Base-by-base conservation (phyloP, 2,797 vertebrate species). In the Mastacembelus armatus region DNA sequence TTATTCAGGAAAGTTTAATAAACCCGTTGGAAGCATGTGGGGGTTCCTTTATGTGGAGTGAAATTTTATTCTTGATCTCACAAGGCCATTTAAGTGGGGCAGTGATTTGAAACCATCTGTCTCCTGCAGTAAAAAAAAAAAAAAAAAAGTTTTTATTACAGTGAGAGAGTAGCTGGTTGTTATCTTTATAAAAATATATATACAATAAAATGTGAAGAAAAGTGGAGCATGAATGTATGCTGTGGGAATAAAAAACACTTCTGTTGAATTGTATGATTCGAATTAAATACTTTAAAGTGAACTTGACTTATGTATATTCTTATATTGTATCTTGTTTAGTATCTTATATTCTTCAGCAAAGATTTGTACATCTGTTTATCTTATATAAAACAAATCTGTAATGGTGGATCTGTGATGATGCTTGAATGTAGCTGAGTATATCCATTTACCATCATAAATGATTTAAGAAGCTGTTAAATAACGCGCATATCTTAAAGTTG, bases 401-500 rank as follows among this genome's bases (percentile, higher is more conserved):
- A 11, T 16, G 14, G 14, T 3, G 18, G 15, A 51, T 62, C 48
- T 71, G 44, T 33, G 27, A 74, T 71, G 49, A 19, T 72, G 35
- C 38, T 71, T 54, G 24, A 49, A 4, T n/a, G 5, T 22, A 50
- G n/a, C 29, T 12, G 44, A 66, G 18, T 56, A 30, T 16, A 43
- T 10, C 39, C 54, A 61, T 66, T 78, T 66, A 32, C 5, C 19
- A 55, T 40, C 5, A 47, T 72, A 48, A 38, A 72, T 55, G 59
- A 64, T 44, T 50, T 21, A 70, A 24, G 16, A 51, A 70, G 64
- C 15, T 29, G 55, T 54, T 64, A 10, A 66, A 76, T 30, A 64
- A 48, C 60, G 14, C 2, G 10, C 27, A 32, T 32, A 32, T 32
- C 6, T 32, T 7, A 56, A 38, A 73, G 1, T 10, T 18, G 76